phyloP scores from a whole-genome alignment of 2,888 invertebrate species.

The Hypolimnas misippus region DNA sequence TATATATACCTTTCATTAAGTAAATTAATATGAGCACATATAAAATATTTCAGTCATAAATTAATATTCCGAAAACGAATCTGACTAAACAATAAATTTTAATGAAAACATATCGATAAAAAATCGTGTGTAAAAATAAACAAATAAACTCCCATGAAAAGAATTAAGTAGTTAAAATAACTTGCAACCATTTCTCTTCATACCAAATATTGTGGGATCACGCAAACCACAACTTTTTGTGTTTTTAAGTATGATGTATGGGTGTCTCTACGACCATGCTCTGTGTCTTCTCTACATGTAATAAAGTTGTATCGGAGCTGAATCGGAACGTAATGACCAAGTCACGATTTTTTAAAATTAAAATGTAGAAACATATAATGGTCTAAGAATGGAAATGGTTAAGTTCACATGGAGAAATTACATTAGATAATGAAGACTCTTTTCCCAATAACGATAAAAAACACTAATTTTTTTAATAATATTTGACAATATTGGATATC shows the following conservation, averaged over 20 bases:
- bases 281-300: not conserved
- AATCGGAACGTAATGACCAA: not conserved
- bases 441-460: too few relatives aligned
- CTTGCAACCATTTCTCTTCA: not conserved
- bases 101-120: too few relatives aligned
- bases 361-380: not conserved
- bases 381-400: not conserved
- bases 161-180: constrained; percentile 2
- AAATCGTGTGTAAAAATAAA: not conserved
- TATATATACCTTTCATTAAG: too few relatives aligned
- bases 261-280: not conserved
- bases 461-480: too few relatives aligned
- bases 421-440: too few relatives aligned
- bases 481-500: too few relatives aligned
- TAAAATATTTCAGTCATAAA: too few relatives aligned
- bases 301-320: not conserved
- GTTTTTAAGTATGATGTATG: not conserved
- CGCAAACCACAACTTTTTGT: not conserved
- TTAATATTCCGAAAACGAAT: too few relatives aligned
- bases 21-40: too few relatives aligned
- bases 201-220: not conserved
- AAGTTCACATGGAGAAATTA: not conserved
- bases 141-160: not conserved
- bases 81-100: too few relatives aligned
- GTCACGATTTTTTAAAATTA: not conserved